phyloP scores from a whole-genome alignment of 2,113 vertebrate species.

The Motacilla tschutschensis region DNA sequence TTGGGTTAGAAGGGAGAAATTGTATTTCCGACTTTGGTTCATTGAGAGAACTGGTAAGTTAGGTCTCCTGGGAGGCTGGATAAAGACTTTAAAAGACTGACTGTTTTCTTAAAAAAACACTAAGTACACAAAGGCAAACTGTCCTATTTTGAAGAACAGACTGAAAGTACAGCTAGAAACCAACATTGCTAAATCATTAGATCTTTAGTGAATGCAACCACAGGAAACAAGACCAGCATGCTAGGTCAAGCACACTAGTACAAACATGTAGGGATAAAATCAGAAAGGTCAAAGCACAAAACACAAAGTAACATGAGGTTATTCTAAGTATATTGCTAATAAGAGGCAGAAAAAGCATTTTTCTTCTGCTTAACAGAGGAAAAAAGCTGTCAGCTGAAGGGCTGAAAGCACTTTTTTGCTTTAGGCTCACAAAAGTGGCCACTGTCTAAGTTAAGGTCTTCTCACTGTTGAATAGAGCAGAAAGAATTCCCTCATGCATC shows the following conservation, averaged over 20 bases:
- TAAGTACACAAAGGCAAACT: conserved; percentile 36
- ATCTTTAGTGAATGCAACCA: conserved; percentile 8
- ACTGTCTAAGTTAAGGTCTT: neutral
- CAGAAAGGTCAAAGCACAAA: conserved; percentile 39
- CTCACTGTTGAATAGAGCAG: neutral
- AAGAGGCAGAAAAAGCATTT: conserved; percentile 4
- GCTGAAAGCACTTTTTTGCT: neutral
- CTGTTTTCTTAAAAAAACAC: conserved; percentile 33
- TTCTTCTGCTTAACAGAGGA: neutral
- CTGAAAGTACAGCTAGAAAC: conserved; percentile 39
- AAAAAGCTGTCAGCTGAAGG: neutral
- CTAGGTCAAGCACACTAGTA: conserved; percentile 15
- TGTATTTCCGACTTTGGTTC: neutral
- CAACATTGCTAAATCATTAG: conserved; percentile 19
- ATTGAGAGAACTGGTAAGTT: conserved; percentile 11
- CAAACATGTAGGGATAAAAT: conserved; percentile 48
- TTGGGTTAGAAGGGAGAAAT: conserved; percentile 15
- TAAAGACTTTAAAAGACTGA: neutral
- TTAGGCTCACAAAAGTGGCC: neutral
- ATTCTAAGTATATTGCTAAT: conserved; percentile 23
- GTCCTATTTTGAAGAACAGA: conserved; percentile 49
- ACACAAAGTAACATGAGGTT: conserved; percentile 41
- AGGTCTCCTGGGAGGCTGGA: conserved; percentile 12
- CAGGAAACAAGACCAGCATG: conserved; percentile 23
- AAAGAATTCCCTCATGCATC: neutral